Evolutionary conservation across 2,888 invertebrate genomes (phyloP).

Genomic region (Esperia sulphurella): DNA sequence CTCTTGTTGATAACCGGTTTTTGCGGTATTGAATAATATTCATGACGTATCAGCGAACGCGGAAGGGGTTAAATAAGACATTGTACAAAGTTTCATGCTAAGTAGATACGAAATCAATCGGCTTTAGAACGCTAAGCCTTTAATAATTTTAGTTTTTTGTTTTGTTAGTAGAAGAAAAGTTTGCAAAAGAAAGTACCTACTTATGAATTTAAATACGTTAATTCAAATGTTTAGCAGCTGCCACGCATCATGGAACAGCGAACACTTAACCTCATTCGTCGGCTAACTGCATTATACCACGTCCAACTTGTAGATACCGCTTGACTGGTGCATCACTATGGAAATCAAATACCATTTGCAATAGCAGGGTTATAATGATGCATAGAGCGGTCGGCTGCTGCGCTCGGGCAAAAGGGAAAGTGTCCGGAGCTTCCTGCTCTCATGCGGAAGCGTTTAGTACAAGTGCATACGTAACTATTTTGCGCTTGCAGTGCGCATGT

Average conservation of each 20-base stretch:
- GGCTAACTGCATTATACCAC: conserved; percentile 65
- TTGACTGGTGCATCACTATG: conserved; percentile 15
- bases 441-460: conserved; percentile 68
- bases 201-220: conserved; percentile 18
- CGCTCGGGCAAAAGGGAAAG: conserved; percentile 77
- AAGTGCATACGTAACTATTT: conserved; percentile 26
- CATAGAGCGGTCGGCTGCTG: conserved; percentile 69
- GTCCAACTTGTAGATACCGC: conserved; percentile 30
- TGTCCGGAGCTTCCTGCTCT: conserved; percentile 70
- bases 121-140: neutral
- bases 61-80: conserved; percentile 47
- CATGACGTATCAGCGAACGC: conserved; percentile 26
- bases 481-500: conserved; percentile 1
- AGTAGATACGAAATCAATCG: neutral
- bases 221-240: conserved; percentile 61
- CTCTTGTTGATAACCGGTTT: conserved; percentile 45
- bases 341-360: conserved; percentile 23
- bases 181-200: neutral
- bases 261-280: conserved; percentile 71
- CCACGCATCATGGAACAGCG: conserved; percentile 56
- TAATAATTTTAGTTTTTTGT: too few relatives aligned
- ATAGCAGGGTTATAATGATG: conserved; percentile 57
- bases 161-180: neutral
- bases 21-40: conserved; percentile 41
- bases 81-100: conserved; percentile 15